A percentile compares a stretch with the other conserved stretches of the same genome.
phyloP scores from a whole-genome alignment of 2,113 vertebrate species.

The Mustela nigripes region DNA sequence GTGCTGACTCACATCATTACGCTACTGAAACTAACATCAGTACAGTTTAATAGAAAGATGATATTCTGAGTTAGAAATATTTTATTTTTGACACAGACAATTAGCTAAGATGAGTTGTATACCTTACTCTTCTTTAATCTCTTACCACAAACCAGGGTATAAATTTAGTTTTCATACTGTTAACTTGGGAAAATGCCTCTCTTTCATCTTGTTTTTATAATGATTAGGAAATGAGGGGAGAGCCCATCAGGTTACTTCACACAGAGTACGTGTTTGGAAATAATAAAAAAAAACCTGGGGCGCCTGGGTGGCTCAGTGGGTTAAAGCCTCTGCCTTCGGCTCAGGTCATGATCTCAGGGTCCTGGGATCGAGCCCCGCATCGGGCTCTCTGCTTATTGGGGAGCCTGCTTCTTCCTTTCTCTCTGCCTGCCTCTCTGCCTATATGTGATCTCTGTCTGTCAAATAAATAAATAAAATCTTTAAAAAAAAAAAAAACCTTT shows the following conservation, averaged over 20 bases:
- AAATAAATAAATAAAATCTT: no score
- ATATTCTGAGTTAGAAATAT: slow-evolving; percentile 35
- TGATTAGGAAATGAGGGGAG: neutral
- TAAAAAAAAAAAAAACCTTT: neutral
- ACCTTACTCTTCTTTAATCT: neutral
- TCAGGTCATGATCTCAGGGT: no score
- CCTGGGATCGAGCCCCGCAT: no score
- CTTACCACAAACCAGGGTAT: neutral
- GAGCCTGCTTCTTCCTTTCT: no score
- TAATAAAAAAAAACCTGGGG: neutral
- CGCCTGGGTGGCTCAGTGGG: no score
- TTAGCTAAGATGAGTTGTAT: neutral
- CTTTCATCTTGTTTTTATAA: neutral
- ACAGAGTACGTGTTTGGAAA: neutral
- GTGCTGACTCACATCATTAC: neutral
- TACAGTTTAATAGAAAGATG: neutral
- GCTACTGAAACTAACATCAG: neutral
- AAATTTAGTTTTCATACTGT: neutral
- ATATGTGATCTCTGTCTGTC: no score
- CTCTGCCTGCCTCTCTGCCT: no score
- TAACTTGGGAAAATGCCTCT: neutral
- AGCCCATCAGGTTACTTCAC: neutral
- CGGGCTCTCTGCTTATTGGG: no score
- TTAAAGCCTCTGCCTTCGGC: no score
- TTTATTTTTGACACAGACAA: neutral